Conservation (phyloP, 1,140 invertebrate species). For the Lanistes nyassanus region DNA sequence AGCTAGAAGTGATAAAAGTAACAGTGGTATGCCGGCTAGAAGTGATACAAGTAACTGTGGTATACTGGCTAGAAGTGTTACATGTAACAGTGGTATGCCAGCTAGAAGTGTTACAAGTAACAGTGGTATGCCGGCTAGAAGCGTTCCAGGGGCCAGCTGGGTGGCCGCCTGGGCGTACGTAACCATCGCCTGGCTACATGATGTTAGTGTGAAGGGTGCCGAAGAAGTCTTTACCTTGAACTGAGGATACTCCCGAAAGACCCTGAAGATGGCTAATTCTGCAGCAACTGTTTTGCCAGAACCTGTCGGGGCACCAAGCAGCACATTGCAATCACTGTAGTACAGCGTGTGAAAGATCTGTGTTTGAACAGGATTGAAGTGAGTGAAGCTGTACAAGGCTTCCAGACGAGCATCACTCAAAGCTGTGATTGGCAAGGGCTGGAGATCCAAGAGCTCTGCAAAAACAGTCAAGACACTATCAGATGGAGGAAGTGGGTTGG, state of each 20-base stretch:
- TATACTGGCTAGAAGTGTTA: too few species aligned
- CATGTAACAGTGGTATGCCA: too few species aligned
- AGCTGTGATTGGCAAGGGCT: slow-evolving; percentile 87
- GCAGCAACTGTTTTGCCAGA: slow-evolving; percentile 99
- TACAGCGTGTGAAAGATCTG: slow-evolving; percentile 98
- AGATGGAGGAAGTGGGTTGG: neutral
- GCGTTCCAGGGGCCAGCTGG: too few species aligned
- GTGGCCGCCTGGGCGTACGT: too few species aligned
- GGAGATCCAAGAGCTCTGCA: slow-evolving; percentile 86
- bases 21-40: too few species aligned
- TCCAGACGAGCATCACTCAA: slow-evolving; percentile 83
- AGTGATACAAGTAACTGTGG: too few species aligned
- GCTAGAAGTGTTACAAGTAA: too few species aligned
- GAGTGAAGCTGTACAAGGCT: slow-evolving; percentile 88
- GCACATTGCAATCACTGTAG: slow-evolving; percentile 92
- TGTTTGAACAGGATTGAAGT: slow-evolving; percentile 99
- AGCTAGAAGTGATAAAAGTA: too few species aligned
- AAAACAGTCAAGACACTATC: neutral
- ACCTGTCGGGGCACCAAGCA: slow-evolving; percentile 97
- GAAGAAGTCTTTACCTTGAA: slow-evolving; percentile 75
- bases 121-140: too few species aligned
- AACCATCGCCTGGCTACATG: too few species aligned
- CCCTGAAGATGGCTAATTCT: slow-evolving; percentile 95
- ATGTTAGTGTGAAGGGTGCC: neutral
- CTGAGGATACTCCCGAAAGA: slow-evolving; percentile 85